Evolutionary conservation across 2,888 invertebrate genomes (phyloP), one percentile per base, ranked within the genome.

Genomic region (Tachina grossa): DNA sequence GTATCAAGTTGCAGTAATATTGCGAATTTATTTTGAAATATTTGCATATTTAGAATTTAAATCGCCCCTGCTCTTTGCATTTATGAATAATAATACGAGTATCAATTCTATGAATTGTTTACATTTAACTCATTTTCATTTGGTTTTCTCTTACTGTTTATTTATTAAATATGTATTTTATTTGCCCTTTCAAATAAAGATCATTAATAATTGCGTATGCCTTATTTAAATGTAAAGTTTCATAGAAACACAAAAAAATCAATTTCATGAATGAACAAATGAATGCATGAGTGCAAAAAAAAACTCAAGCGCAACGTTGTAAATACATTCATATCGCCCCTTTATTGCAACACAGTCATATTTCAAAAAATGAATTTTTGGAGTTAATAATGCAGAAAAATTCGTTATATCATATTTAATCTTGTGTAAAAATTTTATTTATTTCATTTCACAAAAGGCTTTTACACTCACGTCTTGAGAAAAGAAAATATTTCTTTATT

Each of bases 181-280:
- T 51, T 71, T 75, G 19, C 53, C 51, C 57, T 65, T 66, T 79
- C 53, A 41, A 59, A 69, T 59, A 43, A 63, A 53, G 53, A 49
- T 77, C 31, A 84, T 78, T 81, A 72, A 59, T 69, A 76, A 65
- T 59, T 72, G 47, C 43, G 59, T 39, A 65, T 55, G 49, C 14
- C 53, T 82, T 63, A 75, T 80, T 63, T 77, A 71, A 66, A 72
- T 61, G 61, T 85, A 41, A 65, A 76, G 51, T 76, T 82, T 68
- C 43, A 76, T 66, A 69, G 53, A 78, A 31, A 49, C 72, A 59
- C 57, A 59, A 75, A 66, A 71, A 78, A 85, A 82, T 82, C 75
- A 78, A 85, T 85, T 85, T 82, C 63, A 85, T 85, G 85, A 85
- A 85, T 85, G 85, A 81, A 63, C 68, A 55, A 63, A n/a, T 76